Evolutionary conservation across 1,140 invertebrate species (phyloP).

Genomic region (Musca vetustissima): DNA sequence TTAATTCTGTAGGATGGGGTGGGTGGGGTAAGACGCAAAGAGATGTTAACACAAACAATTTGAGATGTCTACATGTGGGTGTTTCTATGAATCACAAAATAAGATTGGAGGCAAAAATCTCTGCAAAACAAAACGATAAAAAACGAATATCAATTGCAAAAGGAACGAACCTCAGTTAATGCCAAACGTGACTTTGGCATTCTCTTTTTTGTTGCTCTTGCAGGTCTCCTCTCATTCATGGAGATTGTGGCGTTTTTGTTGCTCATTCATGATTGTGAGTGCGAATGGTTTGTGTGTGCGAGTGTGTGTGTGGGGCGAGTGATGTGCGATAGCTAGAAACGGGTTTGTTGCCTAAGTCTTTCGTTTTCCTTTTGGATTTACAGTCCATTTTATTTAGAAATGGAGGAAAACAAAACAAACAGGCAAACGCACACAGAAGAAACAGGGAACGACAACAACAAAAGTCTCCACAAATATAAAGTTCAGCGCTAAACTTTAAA

Average conservation of each 20-base stretch:
- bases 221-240: background rate
- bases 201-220: background rate
- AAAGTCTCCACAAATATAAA: no score
- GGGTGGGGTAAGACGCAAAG: background rate
- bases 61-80: no score
- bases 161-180: background rate
- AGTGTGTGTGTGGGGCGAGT: no score
- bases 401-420: background rate
- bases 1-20: background rate
- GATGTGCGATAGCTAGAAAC: background rate
- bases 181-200: background rate
- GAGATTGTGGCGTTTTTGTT: background rate
- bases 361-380: background rate
- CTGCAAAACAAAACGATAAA: background rate
- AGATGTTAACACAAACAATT: background rate
- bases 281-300: no score
- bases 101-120: background rate
- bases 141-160: background rate
- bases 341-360: background rate
- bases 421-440: background rate
- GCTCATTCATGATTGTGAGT: no score
- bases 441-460: background rate
- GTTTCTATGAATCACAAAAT: background rate
- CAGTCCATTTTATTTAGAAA: background rate
- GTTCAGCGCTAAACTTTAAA: no score